A percentile compares a stretch with the other conserved stretches of the same genome.
Conservation (phyloP, 2,797 vertebrate genomes). For the Acanthurus tractus region DNA sequence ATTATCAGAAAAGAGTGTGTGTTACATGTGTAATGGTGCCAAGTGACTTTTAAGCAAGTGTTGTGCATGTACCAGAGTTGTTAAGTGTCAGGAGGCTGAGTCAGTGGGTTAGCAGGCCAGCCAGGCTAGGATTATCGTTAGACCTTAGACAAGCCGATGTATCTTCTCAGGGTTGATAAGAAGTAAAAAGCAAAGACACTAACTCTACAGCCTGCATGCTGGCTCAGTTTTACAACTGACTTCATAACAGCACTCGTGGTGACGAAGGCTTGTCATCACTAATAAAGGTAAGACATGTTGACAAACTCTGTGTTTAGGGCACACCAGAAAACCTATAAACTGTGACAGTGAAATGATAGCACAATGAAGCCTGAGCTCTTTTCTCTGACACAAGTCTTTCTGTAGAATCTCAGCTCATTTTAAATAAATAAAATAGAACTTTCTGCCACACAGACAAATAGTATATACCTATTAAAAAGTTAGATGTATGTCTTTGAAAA, state of each 20-base stretch:
- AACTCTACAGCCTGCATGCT: slow-evolving; percentile 21
- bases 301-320: slow-evolving; percentile 45
- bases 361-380: slow-evolving; percentile 13
- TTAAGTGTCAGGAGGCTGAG: slow-evolving; percentile 48
- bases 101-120: slow-evolving; percentile 78
- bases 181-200: slow-evolving; percentile 47
- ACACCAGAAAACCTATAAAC: slow-evolving; percentile 45
- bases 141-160: slow-evolving; percentile 54
- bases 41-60: slow-evolving; percentile 49
- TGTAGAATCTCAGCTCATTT: slow-evolving; percentile 1
- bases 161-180: slow-evolving; percentile 34
- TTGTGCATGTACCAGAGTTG: slow-evolving; percentile 19
- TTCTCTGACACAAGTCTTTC: slow-evolving; percentile 4
- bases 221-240: slow-evolving; percentile 32
- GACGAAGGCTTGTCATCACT: slow-evolving; percentile 58
- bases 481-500: slow-evolving; percentile 1
- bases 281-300: slow-evolving; percentile 62
- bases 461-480: not conserved
- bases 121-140: slow-evolving; percentile 48
- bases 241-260: slow-evolving; percentile 42
- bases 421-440: slow-evolving; percentile 7
- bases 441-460: not conserved
- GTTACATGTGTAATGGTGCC: slow-evolving; percentile 33
- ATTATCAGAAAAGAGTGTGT: not conserved
- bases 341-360: slow-evolving; percentile 24